Evolutionary conservation across 2,797 vertebrate species (phyloP), one percentile per base, ranked within the genome.

Genomic region (Micrastur ruficollis): DNA sequence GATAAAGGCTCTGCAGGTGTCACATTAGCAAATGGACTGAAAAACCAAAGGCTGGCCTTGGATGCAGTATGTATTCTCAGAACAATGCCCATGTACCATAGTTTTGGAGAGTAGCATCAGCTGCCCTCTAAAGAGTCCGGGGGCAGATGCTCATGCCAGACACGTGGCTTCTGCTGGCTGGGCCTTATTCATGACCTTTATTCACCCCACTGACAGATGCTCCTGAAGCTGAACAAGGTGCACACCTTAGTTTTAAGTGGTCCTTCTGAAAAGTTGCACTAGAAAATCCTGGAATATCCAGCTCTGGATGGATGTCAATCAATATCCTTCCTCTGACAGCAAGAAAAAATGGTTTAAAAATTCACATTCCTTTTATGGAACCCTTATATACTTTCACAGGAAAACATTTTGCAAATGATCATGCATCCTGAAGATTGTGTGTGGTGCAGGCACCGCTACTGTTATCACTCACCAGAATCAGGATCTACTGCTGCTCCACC

Each of bases 401-500:
- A 95, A 85, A 53, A 2, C 7, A 27, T 65, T 55, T 32, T 53
- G 62, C 52, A 65, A 90, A 67, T 1, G 12, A 70, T 42, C 58
- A 55, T 0, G 0, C 9, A 65, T n/a, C 52, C 71, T 82, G 40
- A 34, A 63, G 36, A 16, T 32, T 17, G 19, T 25, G n/a, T 44
- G 70, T 50, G 65, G 79, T 44, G 9, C 34, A 73, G 82, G n/a
- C 13, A 1, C 34, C 80, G 36, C 27, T 36, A 85, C 3, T 66
- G 40, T 20, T 87, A 76, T 40, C 89, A 88, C 96, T 93, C 94
- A 99, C 99, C 99, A 61, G 99, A 99, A 88, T 99, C 99, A 42
- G 99, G 99, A 90, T 99, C 99, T 46, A 99, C 99, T 29, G 99
- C 99, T 32, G 99, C 99, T 95, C 99, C 99, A 92, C 99, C 99